Conservation (phyloP, 2,888 invertebrate species). For the Troglohyphantes excavatus region DNA sequence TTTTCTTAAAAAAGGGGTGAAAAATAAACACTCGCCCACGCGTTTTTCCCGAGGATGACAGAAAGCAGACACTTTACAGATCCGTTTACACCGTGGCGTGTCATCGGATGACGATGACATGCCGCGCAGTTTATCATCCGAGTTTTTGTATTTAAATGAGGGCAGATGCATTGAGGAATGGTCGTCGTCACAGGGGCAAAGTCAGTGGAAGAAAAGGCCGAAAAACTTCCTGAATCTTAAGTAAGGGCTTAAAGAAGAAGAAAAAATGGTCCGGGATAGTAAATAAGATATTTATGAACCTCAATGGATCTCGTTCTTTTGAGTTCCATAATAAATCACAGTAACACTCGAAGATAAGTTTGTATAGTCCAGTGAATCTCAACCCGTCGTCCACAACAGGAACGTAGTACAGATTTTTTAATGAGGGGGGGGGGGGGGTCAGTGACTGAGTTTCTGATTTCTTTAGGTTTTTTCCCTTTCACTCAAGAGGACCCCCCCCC, state of each 20-base stretch:
- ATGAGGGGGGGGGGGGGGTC: no score
- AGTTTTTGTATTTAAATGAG: slow-evolving; percentile 40
- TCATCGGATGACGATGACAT: slow-evolving; percentile 16
- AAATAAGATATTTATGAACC: no score
- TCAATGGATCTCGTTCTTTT: no score
- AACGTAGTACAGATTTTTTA: no score
- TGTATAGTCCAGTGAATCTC: no score
- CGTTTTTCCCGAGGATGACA: slow-evolving; percentile 32
- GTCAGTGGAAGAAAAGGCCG: background rate
- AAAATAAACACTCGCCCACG: slow-evolving; percentile 61
- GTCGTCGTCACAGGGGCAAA: background rate
- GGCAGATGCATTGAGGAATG: background rate
- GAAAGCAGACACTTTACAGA: slow-evolving; percentile 55
- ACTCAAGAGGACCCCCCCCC: no score
- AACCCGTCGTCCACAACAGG: no score
- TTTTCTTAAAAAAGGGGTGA: slow-evolving; percentile 19
- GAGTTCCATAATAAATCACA: no score
- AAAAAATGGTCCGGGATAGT: no score
- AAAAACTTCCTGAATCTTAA: background rate
- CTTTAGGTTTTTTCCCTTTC: no score
- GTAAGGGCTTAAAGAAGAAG: background rate
- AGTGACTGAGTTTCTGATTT: no score
- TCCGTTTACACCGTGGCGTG: slow-evolving; percentile 34
- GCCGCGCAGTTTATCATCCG: slow-evolving; percentile 12
- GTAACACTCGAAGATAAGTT: no score